phyloP scores from a whole-genome alignment of 2,797 vertebrate species.

The Zalophus californianus region DNA sequence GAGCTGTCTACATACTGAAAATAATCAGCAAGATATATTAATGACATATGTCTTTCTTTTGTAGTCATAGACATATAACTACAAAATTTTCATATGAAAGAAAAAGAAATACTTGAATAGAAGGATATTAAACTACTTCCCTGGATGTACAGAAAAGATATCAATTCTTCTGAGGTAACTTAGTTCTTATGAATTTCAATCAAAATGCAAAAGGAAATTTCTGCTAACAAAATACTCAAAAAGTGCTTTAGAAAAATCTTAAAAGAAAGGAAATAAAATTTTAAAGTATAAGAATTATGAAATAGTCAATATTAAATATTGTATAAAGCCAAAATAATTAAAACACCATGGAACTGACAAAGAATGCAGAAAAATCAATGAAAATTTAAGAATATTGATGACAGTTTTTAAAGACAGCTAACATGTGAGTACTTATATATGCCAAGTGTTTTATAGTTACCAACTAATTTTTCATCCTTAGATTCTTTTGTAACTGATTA shows the following conservation, averaged over 20 bases:
- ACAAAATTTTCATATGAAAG: slow-evolving; percentile 18
- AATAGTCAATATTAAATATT: not conserved
- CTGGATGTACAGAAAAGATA: not conserved
- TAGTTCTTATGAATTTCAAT: slow-evolving; percentile 38
- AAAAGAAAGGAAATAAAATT: not conserved
- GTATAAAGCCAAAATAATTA: not conserved
- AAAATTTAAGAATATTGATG: not conserved
- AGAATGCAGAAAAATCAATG: not conserved
- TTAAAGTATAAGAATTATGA: not conserved
- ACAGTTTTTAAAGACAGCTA: not conserved
- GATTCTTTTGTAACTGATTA: not conserved
- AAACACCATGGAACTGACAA: not conserved
- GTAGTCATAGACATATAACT: not conserved
- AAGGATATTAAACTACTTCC: slow-evolving; percentile 29
- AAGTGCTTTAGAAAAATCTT: not conserved
- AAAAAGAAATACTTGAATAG: not conserved
- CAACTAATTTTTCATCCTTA: not conserved
- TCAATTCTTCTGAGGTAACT: not conserved
- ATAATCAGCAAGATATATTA: not conserved
- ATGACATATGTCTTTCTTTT: not conserved
- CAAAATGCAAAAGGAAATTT: slow-evolving; percentile 31
- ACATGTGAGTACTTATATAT: not conserved
- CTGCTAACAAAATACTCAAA: slow-evolving; percentile 17
- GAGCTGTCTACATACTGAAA: not conserved
- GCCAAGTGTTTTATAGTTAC: not conserved